These are phyloP conservation scores for Arizona elegans DNA, from an alignment of 2,113 vertebrate species.

Conservation along the genomic window DNA sequence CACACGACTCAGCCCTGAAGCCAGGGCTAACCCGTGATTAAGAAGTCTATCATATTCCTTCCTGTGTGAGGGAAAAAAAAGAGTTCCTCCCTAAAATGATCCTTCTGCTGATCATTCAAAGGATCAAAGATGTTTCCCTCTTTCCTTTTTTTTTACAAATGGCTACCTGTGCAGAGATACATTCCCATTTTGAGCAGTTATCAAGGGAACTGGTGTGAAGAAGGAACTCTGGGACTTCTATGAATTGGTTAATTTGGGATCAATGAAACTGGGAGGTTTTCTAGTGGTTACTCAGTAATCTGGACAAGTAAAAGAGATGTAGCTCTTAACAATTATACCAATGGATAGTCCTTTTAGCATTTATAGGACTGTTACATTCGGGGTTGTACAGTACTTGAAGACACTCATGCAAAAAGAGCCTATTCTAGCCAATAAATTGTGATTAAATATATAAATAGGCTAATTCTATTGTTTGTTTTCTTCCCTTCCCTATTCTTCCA, in stretches of 20 bases:
- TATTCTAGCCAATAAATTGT: not conserved
- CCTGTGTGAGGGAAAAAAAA: not conserved
- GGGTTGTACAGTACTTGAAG: not conserved
- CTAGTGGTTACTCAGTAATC: not conserved
- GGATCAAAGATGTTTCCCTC: not conserved
- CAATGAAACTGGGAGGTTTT: not conserved
- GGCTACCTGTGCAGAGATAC: not conserved
- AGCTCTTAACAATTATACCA: not conserved
- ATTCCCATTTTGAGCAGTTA: not conserved
- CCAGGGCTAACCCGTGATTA: not conserved
- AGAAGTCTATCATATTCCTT: not conserved
- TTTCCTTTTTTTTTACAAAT: not conserved
- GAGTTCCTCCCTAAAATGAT: not conserved
- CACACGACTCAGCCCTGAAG: not conserved
- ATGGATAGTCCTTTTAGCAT: not conserved
- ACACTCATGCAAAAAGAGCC: not conserved
- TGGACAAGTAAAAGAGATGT: not conserved
- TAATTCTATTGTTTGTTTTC: not conserved
- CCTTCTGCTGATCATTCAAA: not conserved
- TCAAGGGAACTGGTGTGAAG: not conserved
- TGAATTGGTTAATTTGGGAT: not conserved
- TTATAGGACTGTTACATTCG: not conserved
- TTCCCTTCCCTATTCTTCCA: not conserved
- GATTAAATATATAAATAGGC: not conserved
- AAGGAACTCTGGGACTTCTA: not conserved